These are phyloP conservation scores for Zaprionus inermis DNA, from an alignment of 1,140 invertebrate species.

Conservation along the genomic window DNA sequence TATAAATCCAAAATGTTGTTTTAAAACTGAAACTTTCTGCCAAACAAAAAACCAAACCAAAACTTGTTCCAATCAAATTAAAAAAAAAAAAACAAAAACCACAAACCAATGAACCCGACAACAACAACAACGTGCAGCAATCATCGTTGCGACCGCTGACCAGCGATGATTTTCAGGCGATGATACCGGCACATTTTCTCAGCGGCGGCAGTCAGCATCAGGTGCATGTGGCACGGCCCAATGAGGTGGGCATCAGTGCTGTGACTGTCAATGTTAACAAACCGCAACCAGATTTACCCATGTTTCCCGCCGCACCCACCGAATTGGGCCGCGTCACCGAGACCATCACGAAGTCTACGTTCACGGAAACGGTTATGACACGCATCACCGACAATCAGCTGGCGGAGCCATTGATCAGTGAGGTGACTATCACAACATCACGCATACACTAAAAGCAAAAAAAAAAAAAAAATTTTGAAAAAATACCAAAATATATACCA, in stretches of 20 bases:
- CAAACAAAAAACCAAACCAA: conserved; percentile 54
- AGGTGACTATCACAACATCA: conserved; percentile 88
- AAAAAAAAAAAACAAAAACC: conserved; percentile 25
- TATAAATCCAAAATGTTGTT: conserved; percentile 57
- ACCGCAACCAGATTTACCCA: conserved; percentile 86
- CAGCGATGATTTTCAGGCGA: conserved; percentile 96
- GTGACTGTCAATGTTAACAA: conserved; percentile 91
- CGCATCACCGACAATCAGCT: conserved; percentile 95
- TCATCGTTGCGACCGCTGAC: conserved; percentile 91
- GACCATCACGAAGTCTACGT: conserved; percentile 96
- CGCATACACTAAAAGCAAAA: conserved; percentile 70
- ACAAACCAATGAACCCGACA: conserved; percentile 48
- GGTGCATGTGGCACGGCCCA: conserved; percentile 78
- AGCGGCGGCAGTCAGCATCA: conserved; percentile 85
- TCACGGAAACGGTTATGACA: conserved; percentile 96
- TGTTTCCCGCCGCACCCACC: conserved; percentile 92
- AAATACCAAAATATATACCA: conserved; percentile 45
- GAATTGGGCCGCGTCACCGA: conserved; percentile 94
- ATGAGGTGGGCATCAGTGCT: conserved; percentile 84
- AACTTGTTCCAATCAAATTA: conserved; percentile 28
- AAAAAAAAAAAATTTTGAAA: conserved; percentile 31
- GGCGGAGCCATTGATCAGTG: conserved; percentile 92
- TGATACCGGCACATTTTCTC: conserved; percentile 95
- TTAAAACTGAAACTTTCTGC: conserved; percentile 60
- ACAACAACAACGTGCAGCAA: conserved; percentile 78